Base-by-base conservation (phyloP, 2,888 invertebrate species). In the Apamea monoglypha region DNA sequence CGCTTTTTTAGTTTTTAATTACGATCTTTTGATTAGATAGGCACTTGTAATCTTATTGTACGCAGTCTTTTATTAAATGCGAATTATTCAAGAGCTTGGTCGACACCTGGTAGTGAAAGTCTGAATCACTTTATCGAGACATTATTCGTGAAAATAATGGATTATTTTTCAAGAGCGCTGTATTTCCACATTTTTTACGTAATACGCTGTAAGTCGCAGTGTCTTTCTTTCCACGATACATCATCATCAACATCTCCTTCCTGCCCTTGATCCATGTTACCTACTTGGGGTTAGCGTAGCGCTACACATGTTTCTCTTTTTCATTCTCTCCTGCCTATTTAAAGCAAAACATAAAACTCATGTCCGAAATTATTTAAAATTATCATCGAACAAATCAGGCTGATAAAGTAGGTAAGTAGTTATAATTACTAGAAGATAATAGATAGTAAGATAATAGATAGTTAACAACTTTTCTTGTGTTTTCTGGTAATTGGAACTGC, bases 1-100 rank as follows among this genome's bases (percentile, higher is more conserved):
- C 36, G 21, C 8, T 84, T 64, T 85, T 56, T 74, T 3, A 53
- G 36, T 74, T 61, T 79, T 25, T 70, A 80, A 84, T 85, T 74
- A 71, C 50, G 63, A 69, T 79, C 25, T 72, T 40, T 53, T 12
- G 81, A 83, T 83, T 36, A 82, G 69, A 84, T 82, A 69, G 44
- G 47, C 47, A 47, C 47, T 14, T 25, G 1, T 73, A 36, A 63
- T 61, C 36, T 12, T n/a, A 67, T 59, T 59, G 25, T 44, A 56
- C 67, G 40, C 36, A 47, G 68, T 29, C 1, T 78, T 53, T 21
- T 32, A 32, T 32, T 44, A 21, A 68, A 36, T 73, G n/a, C 50
- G 63, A 59, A 32, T 47, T 61, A 47, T 61, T 84, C 6, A 29
- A 32, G 53, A 59, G 40, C 10, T 63, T n/a, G 29, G 21, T 47